These are phyloP conservation scores for Anseranas semipalmata DNA, from an alignment of 2,113 vertebrate species.

Conservation along the genomic window DNA sequence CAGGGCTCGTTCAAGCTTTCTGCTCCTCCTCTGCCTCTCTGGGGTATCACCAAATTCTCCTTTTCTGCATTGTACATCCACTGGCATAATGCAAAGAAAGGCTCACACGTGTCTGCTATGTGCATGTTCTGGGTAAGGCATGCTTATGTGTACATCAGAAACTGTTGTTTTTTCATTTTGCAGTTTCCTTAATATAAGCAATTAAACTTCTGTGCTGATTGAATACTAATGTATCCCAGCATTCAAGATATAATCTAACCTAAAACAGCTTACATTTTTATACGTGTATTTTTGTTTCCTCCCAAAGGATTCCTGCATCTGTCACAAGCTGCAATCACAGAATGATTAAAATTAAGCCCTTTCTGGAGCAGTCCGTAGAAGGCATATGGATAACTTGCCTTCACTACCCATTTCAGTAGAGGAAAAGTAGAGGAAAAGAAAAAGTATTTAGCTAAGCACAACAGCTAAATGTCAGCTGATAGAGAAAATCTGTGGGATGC, in stretches of 20 bases:
- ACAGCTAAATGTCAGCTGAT: neutral
- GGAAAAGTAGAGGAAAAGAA: neutral
- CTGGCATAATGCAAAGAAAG: neutral
- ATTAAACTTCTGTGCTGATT: neutral
- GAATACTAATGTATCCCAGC: neutral
- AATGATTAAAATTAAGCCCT: neutral
- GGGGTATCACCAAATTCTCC: neutral
- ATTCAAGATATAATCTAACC: neutral
- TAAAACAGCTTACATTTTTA: neutral
- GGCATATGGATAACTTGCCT: neutral
- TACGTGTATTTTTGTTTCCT: fast-evolving
- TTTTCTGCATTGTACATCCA: neutral
- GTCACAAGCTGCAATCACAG: neutral
- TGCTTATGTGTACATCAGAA: neutral
- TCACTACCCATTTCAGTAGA: neutral
- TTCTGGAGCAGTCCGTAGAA: neutral
- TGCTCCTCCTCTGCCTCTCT: neutral
- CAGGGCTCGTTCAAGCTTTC: neutral
- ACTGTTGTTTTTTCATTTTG: neutral
- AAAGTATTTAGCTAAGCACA: neutral
- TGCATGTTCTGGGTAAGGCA: neutral
- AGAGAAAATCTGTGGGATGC: neutral
- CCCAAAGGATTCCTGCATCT: neutral
- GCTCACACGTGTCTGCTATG: neutral
- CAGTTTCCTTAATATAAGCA: neutral